phyloP scores from a whole-genome alignment of 2,113 vertebrate genomes.

The Labeo rohita region DNA sequence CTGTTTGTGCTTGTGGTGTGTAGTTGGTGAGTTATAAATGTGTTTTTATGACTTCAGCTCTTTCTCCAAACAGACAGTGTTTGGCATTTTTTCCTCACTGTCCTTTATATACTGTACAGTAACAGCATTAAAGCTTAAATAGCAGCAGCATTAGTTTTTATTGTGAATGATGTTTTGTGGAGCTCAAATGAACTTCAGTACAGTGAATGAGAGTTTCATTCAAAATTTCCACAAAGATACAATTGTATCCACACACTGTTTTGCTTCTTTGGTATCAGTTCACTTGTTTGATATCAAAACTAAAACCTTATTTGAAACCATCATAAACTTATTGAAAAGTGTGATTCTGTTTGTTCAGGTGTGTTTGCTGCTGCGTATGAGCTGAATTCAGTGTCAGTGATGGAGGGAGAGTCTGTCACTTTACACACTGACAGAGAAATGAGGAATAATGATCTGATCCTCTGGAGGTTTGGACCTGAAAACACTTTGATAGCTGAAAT shows the following conservation, averaged over 20 bases:
- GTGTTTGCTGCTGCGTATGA: not conserved
- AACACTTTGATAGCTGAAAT: slow-evolving; percentile 13
- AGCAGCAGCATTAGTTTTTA: not conserved
- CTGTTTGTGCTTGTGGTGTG: not conserved
- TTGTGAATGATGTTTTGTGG: not conserved
- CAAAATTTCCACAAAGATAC: not conserved
- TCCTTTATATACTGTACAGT: not conserved
- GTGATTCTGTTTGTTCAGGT: not conserved
- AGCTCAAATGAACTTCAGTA: not conserved
- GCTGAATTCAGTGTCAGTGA: not conserved
- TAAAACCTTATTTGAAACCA: not conserved
- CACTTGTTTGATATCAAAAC: not conserved
- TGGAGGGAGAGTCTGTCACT: not conserved
- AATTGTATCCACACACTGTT: not conserved
- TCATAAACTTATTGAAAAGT: not conserved
- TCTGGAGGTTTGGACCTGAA: slow-evolving; percentile 7
- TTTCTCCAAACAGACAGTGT: not conserved
- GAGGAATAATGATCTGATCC: not conserved
- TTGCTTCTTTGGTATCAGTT: not conserved
- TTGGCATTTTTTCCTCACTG: not conserved
- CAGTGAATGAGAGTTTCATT: not conserved
- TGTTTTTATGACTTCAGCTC: not conserved
- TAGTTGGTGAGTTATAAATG: not conserved
- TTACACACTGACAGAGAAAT: slow-evolving; percentile 19
- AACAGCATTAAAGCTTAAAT: not conserved